Base-by-base conservation (phyloP, 2,113 vertebrate species). In the Rousettus leschenaultii region DNA sequence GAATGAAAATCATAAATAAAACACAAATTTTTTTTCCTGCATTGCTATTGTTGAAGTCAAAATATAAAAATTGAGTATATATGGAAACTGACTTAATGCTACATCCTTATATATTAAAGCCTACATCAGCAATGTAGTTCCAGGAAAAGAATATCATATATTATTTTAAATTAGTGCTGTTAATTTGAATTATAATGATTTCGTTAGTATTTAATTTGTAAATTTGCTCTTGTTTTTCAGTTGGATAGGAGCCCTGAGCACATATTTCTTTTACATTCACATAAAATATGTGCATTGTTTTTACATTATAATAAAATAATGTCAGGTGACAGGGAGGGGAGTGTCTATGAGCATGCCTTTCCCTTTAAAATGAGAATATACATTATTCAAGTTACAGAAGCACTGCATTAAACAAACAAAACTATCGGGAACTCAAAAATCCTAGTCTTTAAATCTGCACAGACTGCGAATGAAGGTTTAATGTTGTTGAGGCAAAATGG, bases 161-260 rank as follows among this genome's bases (percentile, higher is more conserved):
- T 92, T 86, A 24, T 33, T 87, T 94, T 92, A 89, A 89, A 89
- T 95, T 80, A 92, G 35, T 77, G 71, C 21, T 97, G 38, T 70
- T 96, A 85, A 96, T 96, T 97, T 96, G 75, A 96, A 95, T 95
- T 97, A 94, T 96, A 96, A 96, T 95, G 75, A 9, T 70, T 89
- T 86, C 88, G 75, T 94, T 91, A 53, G 16, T 68, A 79, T 94
- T 95, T 93, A 89, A 86, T 88, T 95, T 94, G 53, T 53, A 96
- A 83, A 71, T 73, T 84, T 95, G n/a, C 26, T 86, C 97, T 94
- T 84, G 28, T 61, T 71, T 92, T 91, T 43, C 68, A 78, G 82
- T 89, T 97, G 40, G 28, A 35, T 61, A 65, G 33, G 33, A 92
- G 35, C 51, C 77, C 43, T 48, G 33, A 93, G 16, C 5, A 90